Evolutionary conservation across 2,888 invertebrate genomes (phyloP).

Genomic region (Agonopterix alstromeriana): DNA sequence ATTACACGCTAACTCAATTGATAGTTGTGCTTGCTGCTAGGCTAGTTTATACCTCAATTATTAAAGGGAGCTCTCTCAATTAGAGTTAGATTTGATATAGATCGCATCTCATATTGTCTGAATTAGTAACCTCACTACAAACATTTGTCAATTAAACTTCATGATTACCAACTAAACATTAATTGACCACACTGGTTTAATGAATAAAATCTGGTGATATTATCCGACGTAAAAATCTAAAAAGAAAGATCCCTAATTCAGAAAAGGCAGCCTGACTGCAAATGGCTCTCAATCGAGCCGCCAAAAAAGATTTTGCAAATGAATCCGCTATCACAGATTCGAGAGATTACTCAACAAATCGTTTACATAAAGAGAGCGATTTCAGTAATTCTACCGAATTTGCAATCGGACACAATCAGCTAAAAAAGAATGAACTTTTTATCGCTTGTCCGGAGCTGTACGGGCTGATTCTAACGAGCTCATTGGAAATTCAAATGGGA

Average conservation of each 20-base stretch:
- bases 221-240: background rate
- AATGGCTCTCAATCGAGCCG: background rate
- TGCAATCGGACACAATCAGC: conserved; percentile 48
- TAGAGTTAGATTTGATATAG: no score
- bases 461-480: conserved; percentile 68
- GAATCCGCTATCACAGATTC: conserved; percentile 7
- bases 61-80: background rate
- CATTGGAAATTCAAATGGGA: conserved; percentile 74
- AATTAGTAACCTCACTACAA: no score
- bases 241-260: background rate
- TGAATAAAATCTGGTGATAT: no score
- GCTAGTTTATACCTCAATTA: background rate
- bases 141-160: no score
- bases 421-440: conserved; percentile 59
- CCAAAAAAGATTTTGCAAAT: conserved; percentile 4
- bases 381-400: conserved; percentile 38
- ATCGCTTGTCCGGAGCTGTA: conserved; percentile 49
- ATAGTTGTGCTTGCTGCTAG: conserved; percentile 14
- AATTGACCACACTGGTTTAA: no score
- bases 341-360: conserved; percentile 19
- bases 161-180: no score
- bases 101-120: no score
- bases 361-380: conserved; percentile 36
- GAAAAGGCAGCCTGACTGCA: background rate
- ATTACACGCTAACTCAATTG: conserved; percentile 33